Conservation (phyloP, 2,797 vertebrate genomes). For the Peromyscus melanophrys region DNA sequence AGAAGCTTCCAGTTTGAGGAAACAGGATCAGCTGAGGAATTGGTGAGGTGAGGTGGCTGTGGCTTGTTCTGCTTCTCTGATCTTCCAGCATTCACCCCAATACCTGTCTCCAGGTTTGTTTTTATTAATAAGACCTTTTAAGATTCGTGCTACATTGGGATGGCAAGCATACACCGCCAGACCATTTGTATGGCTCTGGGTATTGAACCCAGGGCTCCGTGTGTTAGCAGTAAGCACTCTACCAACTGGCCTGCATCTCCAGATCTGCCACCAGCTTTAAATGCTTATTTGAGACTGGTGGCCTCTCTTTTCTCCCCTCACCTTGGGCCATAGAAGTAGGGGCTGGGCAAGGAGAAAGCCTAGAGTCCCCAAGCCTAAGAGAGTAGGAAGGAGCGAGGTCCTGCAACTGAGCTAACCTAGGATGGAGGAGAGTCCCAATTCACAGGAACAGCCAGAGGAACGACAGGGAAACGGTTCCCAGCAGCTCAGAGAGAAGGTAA, state of each 20-base stretch:
- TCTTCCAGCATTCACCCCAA: too few relatives aligned
- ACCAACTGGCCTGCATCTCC: neutral
- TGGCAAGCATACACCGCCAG: neutral
- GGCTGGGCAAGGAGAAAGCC: too few relatives aligned
- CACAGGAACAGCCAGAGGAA: neutral
- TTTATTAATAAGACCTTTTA: too few relatives aligned
- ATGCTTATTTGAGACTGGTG: neutral
- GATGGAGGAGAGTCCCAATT: too few relatives aligned
- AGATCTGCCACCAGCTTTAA: slow-evolving; percentile 20
- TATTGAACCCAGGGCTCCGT: neutral
- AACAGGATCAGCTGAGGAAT: too few relatives aligned
- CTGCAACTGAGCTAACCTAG: neutral
- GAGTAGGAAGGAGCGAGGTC: neutral
- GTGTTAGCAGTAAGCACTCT: too few relatives aligned
- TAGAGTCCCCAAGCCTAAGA: neutral
- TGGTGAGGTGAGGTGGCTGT: too few relatives aligned
- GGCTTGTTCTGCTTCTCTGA: too few relatives aligned
- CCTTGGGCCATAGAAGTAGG: neutral
- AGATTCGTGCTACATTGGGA: neutral
- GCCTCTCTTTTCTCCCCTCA: neutral
- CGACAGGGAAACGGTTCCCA: neutral
- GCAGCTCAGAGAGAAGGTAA: neutral
- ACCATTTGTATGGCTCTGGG: neutral
- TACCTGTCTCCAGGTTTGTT: too few relatives aligned
- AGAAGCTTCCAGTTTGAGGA: too few relatives aligned